Base-by-base conservation (phyloP, 2,797 vertebrate species). In the Gadopsis marmoratus region DNA sequence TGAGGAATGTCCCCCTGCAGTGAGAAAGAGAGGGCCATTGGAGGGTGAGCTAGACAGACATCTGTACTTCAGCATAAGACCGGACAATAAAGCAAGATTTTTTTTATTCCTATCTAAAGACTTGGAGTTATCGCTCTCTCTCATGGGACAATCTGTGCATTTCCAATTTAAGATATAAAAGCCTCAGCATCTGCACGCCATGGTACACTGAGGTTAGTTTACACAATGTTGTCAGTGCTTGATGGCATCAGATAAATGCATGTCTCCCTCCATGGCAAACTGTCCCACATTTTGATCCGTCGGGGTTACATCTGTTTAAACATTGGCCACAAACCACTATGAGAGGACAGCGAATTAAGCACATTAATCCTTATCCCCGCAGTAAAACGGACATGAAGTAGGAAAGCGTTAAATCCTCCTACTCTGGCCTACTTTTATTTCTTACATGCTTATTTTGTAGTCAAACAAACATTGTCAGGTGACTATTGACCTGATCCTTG, bases 1-100 rank as follows among this genome's bases (percentile, higher is more conserved):
- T 89, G 86, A 93, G 89, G 92, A 94, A 94, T 93, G 91, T 89
- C 88, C 90, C 90, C 91, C 89, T 85, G 84, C 84, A 90, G 91
- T 89, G 93, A 90, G 85, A 85, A 60, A 76, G 67, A 78, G 87
- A 81, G 72, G 68, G 83, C 78, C 65, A 84, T 68, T 58, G 83
- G 82, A 83, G 89, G 84, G 83, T 80, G 85, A 84, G 65, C 43
- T 11, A 81, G 83, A 85, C 86, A 91, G 70, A 58, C 77, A 86
- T 92, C 87, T 89, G 82, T 83, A 87, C 80, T 76, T 86, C 41
- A 29, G 81, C 82, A 89, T 79, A 83, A 26, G 55, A 87, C 67
- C 43, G 86, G 86, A 90, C 85, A 86, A 67, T 74, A 63, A 78
- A 62, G 82, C 71, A 60, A 48, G 74, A 75, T 68, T 80, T 80